phyloP scores from a whole-genome alignment of 2,113 vertebrate genomes.

The Tinamus guttatus region DNA sequence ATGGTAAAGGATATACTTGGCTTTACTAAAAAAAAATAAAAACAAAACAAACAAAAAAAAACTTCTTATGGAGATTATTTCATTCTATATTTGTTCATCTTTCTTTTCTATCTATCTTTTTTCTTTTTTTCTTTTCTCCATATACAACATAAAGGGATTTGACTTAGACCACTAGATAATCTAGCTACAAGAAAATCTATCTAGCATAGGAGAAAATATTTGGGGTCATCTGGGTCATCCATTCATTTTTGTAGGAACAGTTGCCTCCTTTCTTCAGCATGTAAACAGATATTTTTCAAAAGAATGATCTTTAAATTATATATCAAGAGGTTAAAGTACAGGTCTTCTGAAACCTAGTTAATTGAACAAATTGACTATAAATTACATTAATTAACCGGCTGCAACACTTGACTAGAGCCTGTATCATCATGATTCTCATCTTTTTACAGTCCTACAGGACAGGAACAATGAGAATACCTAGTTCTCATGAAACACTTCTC shows the following conservation, averaged over 20 bases:
- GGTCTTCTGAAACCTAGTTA: not conserved
- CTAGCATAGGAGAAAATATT: not conserved
- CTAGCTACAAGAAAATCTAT: no score
- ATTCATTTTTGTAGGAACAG: not conserved
- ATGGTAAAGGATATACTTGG: not conserved
- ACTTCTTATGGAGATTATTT: not conserved
- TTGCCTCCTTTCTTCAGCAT: not conserved
- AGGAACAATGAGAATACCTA: not conserved
- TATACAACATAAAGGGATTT: not conserved
- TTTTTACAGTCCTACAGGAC: not conserved
- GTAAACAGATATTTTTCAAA: not conserved
- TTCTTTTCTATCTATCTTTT: not conserved
- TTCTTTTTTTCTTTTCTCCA: not conserved
- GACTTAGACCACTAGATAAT: not conserved
- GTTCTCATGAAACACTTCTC: not conserved
- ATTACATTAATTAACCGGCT: not conserved
- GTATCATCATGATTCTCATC: not conserved
- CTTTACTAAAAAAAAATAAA: not conserved
- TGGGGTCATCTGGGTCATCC: accelerated
- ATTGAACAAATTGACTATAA: not conserved
- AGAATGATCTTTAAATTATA: not conserved
- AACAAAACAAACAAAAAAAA: no score
- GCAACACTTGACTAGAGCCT: not conserved
- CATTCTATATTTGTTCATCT: not conserved
- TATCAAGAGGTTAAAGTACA: not conserved